These are phyloP conservation scores for Eupithecia vulgata DNA, from an alignment of 2,888 invertebrate genomes.

Conservation along the genomic window DNA sequence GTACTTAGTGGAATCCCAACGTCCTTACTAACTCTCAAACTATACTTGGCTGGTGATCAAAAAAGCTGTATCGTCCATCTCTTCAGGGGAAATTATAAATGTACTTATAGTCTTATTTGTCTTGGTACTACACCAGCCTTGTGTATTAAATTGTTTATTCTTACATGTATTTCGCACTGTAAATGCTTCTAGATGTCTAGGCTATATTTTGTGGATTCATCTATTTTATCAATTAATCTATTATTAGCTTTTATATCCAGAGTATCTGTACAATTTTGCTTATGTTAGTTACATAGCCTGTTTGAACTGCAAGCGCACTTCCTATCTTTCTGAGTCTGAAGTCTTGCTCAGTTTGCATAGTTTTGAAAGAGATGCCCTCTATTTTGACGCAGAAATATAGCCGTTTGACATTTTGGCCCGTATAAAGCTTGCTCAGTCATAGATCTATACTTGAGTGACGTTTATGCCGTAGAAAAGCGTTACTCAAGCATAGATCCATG, in stretches of 20 bases:
- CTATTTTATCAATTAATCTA: too few species aligned
- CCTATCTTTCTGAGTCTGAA: too few species aligned
- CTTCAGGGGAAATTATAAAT: background rate
- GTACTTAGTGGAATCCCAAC: constrained; percentile 50
- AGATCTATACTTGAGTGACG: too few species aligned
- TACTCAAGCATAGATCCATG: too few species aligned
- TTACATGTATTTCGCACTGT: background rate
- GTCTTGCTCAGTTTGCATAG: too few species aligned
- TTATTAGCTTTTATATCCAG: background rate
- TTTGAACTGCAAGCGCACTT: too few species aligned
- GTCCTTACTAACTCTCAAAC: constrained; percentile 44
- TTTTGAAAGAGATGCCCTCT: too few species aligned
- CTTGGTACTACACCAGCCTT: background rate
- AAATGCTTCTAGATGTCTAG: constrained; percentile 4
- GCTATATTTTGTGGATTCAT: background rate
- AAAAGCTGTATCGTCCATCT: background rate
- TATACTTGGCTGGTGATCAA: constrained; percentile 15
- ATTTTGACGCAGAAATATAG: too few species aligned
- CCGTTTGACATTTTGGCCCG: too few species aligned
- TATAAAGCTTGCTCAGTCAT: too few species aligned
- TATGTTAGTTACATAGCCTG: background rate
- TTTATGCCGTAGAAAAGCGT: too few species aligned
- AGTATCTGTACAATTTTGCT: background rate
- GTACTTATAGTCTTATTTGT: background rate
- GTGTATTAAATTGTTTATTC: background rate